Base-by-base conservation (phyloP, 2,797 vertebrate species). In the Ctenopoma kingsleyae region DNA sequence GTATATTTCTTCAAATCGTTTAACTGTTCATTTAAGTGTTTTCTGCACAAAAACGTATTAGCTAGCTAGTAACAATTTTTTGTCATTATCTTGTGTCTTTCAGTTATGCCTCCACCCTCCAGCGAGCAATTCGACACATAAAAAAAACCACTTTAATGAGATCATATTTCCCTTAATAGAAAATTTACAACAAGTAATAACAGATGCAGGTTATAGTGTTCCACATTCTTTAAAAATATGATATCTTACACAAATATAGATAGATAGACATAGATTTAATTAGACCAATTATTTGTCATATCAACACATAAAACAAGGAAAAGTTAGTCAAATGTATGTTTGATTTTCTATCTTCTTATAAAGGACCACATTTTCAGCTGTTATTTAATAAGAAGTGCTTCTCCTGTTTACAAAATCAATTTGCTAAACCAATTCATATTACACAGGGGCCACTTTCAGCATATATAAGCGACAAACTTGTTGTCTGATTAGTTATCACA, bases 1-100 rank as follows among this genome's bases (percentile, higher is more conserved):
- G 20, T 23, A 19, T 22, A 71, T 80, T 73, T 59, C 51, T 47
- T 54, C 51, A 51, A 64, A 58, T 67, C 47, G 69, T 12, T 59
- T 8, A 32, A 59, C 19, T 71, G 65, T 74, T 79, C 23, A 38
- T 79, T 64, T 81, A n/a, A 73, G 54, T 83, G 71, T 84, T 86
- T 81, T 62, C 47, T 20, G 38, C 78, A 73, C 67, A 52, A 53
- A 70, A 51, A 71, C 47, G 66, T 82, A 51, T 80, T 83, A 54
- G 32, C 73, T 86, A 59, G 50, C 51, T 72, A 54, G 63, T 74
- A 74, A 67, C 61, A 63, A 5, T 30, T 68, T 75, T 64, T 41
- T 25, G 36, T 76, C 41, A 71, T 78, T 47, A 47, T 63, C 38
- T 23, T 69, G 65, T 84, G 71, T 55, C 69, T 82, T 74, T 80